Evolutionary conservation across 2,888 invertebrate genomes (phyloP), one percentile per base, ranked within the genome.

Genomic region (Watsonalla cultraria): DNA sequence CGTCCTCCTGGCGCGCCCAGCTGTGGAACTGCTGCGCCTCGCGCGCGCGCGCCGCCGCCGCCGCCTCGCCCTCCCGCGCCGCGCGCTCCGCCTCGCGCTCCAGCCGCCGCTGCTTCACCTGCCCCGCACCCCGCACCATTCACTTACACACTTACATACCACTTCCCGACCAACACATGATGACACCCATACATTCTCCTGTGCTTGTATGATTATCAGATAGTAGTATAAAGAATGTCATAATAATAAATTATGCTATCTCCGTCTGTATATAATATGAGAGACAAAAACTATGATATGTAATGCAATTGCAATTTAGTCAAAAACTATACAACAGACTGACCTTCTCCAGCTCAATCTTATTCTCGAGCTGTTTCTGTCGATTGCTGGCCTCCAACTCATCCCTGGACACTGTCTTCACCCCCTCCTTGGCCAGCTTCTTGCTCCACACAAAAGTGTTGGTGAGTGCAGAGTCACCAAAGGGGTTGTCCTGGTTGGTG

Each of bases 401-500:
- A 66, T 96, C 96, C 13, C 93, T 91, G 14, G 94, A 94, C 0
- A 96, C 94, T 56, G 94, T 94, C 51, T 94, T 93, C 0, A 97
- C 90, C 0, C 99, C 99, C 75, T 99, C 98, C 71, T 97, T 97
- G 55, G 98, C 96, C 50, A 99, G 90, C 81, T 99, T 99, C 84
- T 99, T 99, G 24, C 92, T 92, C 99, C 99, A 99, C 0, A 98
- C 96, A 85, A 99, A 99, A 0, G 98, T 96, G 39, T 98, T 95
- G 6, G 98, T 93, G 45, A 99, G 92, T 70, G 98, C 97, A 0
- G 97, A 96, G 91, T 99, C 99, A 0, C 99, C 99, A 82, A 99
- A 99, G 0, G 99, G 99, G 88, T 99, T 99, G 83, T 99, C 99
- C 52, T 96, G 96, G 82, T 99, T 98, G 0, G 99, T 99, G 76